Evolutionary conservation across 2,113 vertebrate genomes (phyloP), one percentile per base, ranked within the genome.

Genomic region (Hippocampus comes): DNA sequence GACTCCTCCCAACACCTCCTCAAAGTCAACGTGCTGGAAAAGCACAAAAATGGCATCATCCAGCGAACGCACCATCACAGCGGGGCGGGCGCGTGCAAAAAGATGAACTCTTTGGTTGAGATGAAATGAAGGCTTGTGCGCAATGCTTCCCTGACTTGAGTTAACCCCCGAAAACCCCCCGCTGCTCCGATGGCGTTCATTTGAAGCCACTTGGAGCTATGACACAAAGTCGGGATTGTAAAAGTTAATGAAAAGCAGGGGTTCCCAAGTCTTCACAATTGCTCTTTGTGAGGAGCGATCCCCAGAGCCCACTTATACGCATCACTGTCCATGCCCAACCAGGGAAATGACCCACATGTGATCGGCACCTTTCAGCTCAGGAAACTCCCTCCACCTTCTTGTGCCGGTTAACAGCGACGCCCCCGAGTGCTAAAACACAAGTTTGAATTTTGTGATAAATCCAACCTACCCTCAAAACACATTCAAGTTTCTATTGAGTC

Each of bases 311-410:
- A 27, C 78, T 84, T 80, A 59, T 64, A 65, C 21, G 46, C 70
- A 73, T 75, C 67, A 80, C 75, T 76, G 79, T 71, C 76, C 43
- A 30, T 9, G 67, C 43, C 59, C 56, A 48, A 72, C 77, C 72
- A 55, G 77, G 79, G 77, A 80, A 82, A 73, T 68, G 67, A 75
- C 80, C 85, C 79, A 82, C 83, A 81, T 79, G 79, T 64, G 78
- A 88, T 85, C 79, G 71, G 81, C 43, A 73, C 75, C 72, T 88
- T 89, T 88, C 86, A 85, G 87, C 77, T 82, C 79, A 84, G 89
- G 86, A 89, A 90, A 86, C 75, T 30, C 4, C 70, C 82, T 81
- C 76, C 61, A 42, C n/a, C 60, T 66, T 55, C 71, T 25, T 9
- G n/a, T 4, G 20, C 63, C 10, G 18, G 67, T 78, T 78, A 71